Evolutionary conservation across 1,140 invertebrate genomes (phyloP).

Genomic region (Agrypnia vestita): DNA sequence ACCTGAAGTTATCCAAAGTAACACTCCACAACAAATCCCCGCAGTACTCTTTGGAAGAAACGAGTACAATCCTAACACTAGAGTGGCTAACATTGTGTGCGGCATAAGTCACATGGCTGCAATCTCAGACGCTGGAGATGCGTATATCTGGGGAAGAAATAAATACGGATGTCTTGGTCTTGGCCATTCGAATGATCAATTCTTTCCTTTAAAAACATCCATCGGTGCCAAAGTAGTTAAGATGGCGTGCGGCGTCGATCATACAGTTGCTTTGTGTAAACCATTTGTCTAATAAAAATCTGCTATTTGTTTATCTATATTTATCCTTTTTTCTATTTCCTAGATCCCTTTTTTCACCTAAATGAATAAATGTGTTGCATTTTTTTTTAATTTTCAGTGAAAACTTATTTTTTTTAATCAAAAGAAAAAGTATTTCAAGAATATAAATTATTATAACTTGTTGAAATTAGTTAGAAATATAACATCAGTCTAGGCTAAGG

Average conservation of each 20-base stretch:
- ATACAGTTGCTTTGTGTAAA: conserved; percentile 85
- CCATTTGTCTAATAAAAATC: conserved; percentile 71
- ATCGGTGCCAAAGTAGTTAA: conserved; percentile 83
- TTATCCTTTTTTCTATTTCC: too few relatives aligned
- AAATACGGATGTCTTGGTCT: conserved; percentile 87
- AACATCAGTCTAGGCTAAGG: too few relatives aligned
- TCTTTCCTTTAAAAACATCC: conserved; percentile 89
- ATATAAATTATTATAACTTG: too few relatives aligned
- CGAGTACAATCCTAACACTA: conserved; percentile 81
- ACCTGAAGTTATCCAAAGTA: conserved; percentile 80
- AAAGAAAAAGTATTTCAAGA: too few relatives aligned
- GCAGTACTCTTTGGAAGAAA: conserved; percentile 88
- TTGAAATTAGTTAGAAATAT: too few relatives aligned
- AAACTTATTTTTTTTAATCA: too few relatives aligned
- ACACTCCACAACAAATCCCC: conserved; percentile 82
- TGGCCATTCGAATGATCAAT: conserved; percentile 85
- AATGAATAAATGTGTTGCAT: too few relatives aligned
- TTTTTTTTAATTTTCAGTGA: too few relatives aligned
- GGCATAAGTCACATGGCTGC: conserved; percentile 88
- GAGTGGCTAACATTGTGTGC: conserved; percentile 79
- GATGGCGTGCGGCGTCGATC: conserved; percentile 88
- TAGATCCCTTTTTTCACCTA: too few relatives aligned
- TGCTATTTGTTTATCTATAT: too few relatives aligned
- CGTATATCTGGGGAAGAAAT: conserved; percentile 95
- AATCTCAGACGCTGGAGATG: conserved; percentile 84